Evolutionary conservation across 2,797 vertebrate species (phyloP).

Genomic region (Pseudochirops corinnae): DNA sequence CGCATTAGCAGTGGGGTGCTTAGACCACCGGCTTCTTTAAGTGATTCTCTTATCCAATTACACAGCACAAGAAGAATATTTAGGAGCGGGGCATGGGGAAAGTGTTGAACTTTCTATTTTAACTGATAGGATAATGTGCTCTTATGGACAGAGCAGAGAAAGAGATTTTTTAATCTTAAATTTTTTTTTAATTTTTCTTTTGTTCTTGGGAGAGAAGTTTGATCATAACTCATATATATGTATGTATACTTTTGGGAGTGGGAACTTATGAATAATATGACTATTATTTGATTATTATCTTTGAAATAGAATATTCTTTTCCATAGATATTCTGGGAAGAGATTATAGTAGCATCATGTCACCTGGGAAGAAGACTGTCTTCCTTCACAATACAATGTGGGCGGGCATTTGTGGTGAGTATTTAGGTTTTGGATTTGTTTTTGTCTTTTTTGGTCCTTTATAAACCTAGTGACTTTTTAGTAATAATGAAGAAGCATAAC

Average conservation of each 20-base stretch:
- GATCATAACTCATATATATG: not conserved
- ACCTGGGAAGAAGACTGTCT: constrained; percentile 72
- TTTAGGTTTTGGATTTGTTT: constrained; percentile 35
- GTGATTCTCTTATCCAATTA: constrained; percentile 50
- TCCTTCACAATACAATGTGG: constrained; percentile 57
- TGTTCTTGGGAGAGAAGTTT: constrained; percentile 27
- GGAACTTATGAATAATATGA: constrained; percentile 42
- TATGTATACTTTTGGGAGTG: not conserved
- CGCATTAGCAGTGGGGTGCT: not conserved
- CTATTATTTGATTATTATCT: constrained; percentile 56
- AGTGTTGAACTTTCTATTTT: not conserved
- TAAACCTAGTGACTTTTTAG: constrained; percentile 75
- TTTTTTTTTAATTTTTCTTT: constrained; percentile 3
- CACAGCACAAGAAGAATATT: not conserved
- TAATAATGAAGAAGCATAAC: constrained; percentile 75
- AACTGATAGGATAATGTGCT: not conserved
- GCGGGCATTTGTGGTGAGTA: constrained; percentile 37
- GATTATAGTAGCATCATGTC: constrained; percentile 68
- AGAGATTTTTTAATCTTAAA: constrained; percentile 37
- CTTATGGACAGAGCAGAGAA: not conserved
- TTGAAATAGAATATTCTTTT: constrained; percentile 72
- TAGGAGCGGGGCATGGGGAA: not conserved
- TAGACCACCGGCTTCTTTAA: not conserved
- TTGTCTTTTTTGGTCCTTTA: constrained; percentile 73
- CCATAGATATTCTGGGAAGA: constrained; percentile 67